These are phyloP conservation scores for Chorisops tibialis DNA, from an alignment of 2,888 invertebrate species.

Conservation along the genomic window DNA sequence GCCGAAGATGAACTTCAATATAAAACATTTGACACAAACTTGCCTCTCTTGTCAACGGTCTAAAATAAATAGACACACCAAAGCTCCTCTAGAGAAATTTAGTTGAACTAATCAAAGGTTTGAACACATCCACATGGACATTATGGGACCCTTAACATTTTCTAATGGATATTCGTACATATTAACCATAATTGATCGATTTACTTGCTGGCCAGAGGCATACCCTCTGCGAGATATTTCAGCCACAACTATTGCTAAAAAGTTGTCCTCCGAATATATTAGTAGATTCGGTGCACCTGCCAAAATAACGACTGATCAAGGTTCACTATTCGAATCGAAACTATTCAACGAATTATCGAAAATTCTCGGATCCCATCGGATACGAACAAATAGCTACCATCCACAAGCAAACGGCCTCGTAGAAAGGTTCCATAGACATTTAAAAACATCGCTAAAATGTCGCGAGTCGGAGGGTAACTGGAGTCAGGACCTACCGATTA, in stretches of 20 bases:
- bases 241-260: no score
- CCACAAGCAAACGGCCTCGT: conserved; percentile 47
- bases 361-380: conserved; percentile 36
- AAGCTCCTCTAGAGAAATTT: no score
- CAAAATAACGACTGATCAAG: conserved; percentile 43
- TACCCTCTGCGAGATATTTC: no score
- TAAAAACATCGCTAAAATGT: conserved; percentile 44
- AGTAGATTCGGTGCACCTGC: conserved; percentile 46
- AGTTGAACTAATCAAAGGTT: no score
- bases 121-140: no score
- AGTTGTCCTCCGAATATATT: conserved; percentile 41
- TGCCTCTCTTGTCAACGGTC: conserved; percentile 20
- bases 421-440: conserved; percentile 45
- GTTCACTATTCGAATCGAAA: no score
- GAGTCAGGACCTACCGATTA: conserved; percentile 10
- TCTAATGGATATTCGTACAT: conserved; percentile 15
- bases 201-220: conserved; percentile 12
- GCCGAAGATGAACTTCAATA: conserved; percentile 5
- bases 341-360: no score
- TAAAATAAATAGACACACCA: conserved; percentile 21
- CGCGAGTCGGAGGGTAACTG: not conserved
- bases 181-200: conserved; percentile 18
- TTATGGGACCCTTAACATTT: not conserved
- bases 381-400: conserved; percentile 42
- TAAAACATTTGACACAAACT: not conserved